Conservation (phyloP, 1,140 invertebrate species). For the Epicauta chinensis region DNA sequence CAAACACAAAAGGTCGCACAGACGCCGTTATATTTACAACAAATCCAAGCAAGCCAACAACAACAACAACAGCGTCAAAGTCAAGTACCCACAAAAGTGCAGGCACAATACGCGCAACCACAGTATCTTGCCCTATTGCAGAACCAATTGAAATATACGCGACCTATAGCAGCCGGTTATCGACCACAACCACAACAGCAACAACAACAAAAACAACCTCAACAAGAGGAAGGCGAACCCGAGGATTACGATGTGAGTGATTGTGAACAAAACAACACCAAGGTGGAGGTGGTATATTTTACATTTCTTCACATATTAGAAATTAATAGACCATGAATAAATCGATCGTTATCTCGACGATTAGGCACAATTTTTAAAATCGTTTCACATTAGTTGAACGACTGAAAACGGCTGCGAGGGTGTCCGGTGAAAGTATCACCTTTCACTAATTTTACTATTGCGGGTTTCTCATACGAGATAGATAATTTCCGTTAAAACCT, state of each 20-base stretch:
- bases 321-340: too few relatives aligned
- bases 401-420: not conserved
- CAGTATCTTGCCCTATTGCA: conserved; percentile 17
- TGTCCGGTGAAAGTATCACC: too few relatives aligned
- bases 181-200: conserved; percentile 14
- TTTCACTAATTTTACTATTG: too few relatives aligned
- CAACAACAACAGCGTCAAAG: conserved; percentile 22
- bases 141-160: conserved; percentile 9
- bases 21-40: conserved; percentile 14
- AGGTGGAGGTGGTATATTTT: too few relatives aligned
- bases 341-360: too few relatives aligned
- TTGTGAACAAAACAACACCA: too few relatives aligned
- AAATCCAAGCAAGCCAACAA: conserved; percentile 21
- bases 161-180: conserved; percentile 3
- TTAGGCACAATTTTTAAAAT: too few relatives aligned
- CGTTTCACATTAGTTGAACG: too few relatives aligned
- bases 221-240: conserved; percentile 11
- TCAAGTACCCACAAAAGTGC: conserved; percentile 7
- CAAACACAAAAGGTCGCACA: conserved; percentile 23
- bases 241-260: conserved; percentile 25
- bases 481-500: too few relatives aligned
- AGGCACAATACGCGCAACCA: conserved; percentile 13
- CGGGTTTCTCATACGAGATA: too few relatives aligned
- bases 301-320: too few relatives aligned
- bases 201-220: conserved; percentile 6